Evolutionary conservation across 2,888 invertebrate species (phyloP), one percentile per base, ranked within the genome.

Genomic region (Agrochola litura): DNA sequence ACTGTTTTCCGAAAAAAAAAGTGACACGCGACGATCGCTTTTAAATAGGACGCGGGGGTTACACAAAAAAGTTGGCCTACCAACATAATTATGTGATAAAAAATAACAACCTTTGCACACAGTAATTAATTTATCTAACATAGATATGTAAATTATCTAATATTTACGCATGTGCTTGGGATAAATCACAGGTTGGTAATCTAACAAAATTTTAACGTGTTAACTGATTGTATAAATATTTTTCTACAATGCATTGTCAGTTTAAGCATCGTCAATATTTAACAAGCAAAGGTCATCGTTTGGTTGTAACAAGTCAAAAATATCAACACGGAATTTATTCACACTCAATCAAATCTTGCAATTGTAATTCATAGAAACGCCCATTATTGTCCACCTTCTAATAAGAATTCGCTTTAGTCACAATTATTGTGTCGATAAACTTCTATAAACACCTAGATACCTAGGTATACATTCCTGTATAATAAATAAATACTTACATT

Each of bases 181-280:
- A 67, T 67, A 63, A 49, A 49, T 63, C 67, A 63, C 14, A 52
- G 30, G 22, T 61, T n/a, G 9, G 37, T 52, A 30, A 66, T 16
- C 5, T 41, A 12, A 67, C 46, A 25, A 60, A 65, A 56, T 41
- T 14, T 30, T 37, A 25, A 61, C 16, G 9, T 58, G 83, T 41
- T 60, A 73, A 79, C 19, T 41, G 41, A n/a, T 70, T 70, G 66
- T 54, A 12, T 63, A 37, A 70, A 70, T 63, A 82, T 70, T n/a
- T 80, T 43, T 49, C 37, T 56, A 16, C 41, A 12, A 49, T 60
- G 9, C 1, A 43, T 56, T 84, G n/a, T 56, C 9, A 14, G 43
- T 46, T 56, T 84, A 43, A 41, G 10, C 6, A 49, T 1, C 0
- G 52, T 65, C 30, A 81, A 74, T 81, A 65, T 85, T 81, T 73